Percentiles rank a stretch among this genome's conserved stretches.
Evolutionary conservation across 2,113 vertebrate species (phyloP).

Genomic region (Abramis brama): DNA sequence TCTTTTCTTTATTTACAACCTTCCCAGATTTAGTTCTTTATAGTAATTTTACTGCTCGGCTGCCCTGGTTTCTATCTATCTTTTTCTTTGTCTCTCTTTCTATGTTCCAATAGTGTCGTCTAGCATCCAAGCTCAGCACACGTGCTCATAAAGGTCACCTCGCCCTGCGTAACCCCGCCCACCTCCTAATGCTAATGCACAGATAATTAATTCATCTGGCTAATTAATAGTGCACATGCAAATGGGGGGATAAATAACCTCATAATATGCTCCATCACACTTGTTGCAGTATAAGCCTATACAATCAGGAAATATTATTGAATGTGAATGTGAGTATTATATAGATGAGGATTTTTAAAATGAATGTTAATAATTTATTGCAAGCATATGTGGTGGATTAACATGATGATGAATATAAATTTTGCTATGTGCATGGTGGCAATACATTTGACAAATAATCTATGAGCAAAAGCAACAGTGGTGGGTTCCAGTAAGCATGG

Average conservation of each 20-base stretch:
- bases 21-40: conserved; percentile 25
- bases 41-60: conserved; percentile 22
- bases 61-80: conserved; percentile 39
- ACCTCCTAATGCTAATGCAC: neutral
- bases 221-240: conserved; percentile 14
- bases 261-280: neutral
- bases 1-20: neutral
- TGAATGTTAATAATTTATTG: conserved; percentile 15
- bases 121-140: conserved; percentile 32
- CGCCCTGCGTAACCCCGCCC: conserved; percentile 3
- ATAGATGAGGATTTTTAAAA: conserved; percentile 25
- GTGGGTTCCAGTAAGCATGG: conserved; percentile 14
- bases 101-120: conserved; percentile 47
- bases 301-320: neutral
- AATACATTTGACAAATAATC: neutral
- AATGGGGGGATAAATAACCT: neutral
- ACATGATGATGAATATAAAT: neutral
- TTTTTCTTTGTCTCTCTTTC: neutral
- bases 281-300: neutral
- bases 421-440: neutral
- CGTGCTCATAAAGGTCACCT: conserved; percentile 47
- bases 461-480: conserved; percentile 12
- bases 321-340: conserved; percentile 11
- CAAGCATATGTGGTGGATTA: neutral
- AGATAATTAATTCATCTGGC: neutral